Base-by-base conservation (phyloP, 1,140 invertebrate genomes). In the Atta texana region DNA sequence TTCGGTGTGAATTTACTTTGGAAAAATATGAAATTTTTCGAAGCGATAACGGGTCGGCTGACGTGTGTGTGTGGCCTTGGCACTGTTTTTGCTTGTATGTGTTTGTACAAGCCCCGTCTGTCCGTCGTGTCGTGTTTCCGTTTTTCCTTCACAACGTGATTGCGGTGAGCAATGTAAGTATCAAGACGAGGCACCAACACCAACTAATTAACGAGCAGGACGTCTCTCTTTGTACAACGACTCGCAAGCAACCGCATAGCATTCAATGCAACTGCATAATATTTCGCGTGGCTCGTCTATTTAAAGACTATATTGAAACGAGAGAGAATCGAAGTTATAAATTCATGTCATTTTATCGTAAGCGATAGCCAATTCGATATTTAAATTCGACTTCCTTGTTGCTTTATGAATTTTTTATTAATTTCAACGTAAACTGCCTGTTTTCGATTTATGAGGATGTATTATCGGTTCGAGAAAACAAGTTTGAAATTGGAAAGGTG, bases 1-100 rank as follows among this genome's bases (percentile, higher is more conserved):
- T 16, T 5, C 64, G 34, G 66, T 10, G 12, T 21, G 66, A 69
- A 49, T 69, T 69, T 49, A 69, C 21, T 69, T 49, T 24, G 39
- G n/a, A 44, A 68, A 24, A 68, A 68, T 68, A 44, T 69, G 12
- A 49, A 69, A 69, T 28, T 24, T 69, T 69, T 69, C 39, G 5
- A 49, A 69, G 39, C 14, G 39, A 21, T 21, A 49, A 2, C 5
- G 28, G 34, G 6, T 68, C 34, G n/a, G 31, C 2, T 18, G 18
- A 6, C 12, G 34, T 31, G 34, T 18, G 34, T n/a, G 34, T 18
- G 34, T n/a, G 34, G n/a, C 34, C 66, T 69, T 69, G 66, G 21
- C 66, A 69, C 6, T 51, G 14, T 69, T 69, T 68, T 49, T 24
- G 66, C 66, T 3, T 69, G 18, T 5, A 21, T 16, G n/a, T 49